Base-by-base conservation (phyloP, 1,140 invertebrate species). In the Drosophila sp. region DNA sequence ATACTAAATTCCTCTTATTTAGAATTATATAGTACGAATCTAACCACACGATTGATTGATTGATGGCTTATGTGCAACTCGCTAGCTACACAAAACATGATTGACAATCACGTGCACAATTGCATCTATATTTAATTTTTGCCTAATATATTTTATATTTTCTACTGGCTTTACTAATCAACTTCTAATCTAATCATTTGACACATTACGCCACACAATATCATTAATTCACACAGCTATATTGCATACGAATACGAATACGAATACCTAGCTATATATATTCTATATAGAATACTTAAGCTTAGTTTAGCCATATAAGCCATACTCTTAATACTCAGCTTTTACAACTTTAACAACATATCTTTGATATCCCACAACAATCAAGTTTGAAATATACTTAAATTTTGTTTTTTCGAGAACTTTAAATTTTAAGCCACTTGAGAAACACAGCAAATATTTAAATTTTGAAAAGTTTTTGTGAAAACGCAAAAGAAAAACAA, bases 271-370 rank as follows among this genome's bases (percentile, higher is more conserved):
- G 62, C 64, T 61, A 63, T 73, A 64, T 29, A 56, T 50, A 40
- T 16, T 51, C 6, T 61, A 51, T 62, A 45, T 21, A n/a, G n/a
- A n/a, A 21, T 46, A 69, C 56, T 71, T 83, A 84, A 83, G 71
- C 72, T 29, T 76, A 82, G 80, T 62, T 54, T 79, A 83, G 80
- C 75, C 56, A 74, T 58, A 57, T 74, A 83, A 72, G 71, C 50
- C 21, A 83, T 57, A 77, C 51, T 54, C 50, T 41, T 34, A 66
- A 29, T 80, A 13, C 51, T 69, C 58, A 58, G 67, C 67, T 56
- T 50, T 32, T 64, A 72, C 16, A 73, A 56, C 50, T 69, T 59
- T 54, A 62, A 43, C 38, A 59, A 82, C 61, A 74, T 81, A 69
- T 77, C 45, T 80, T 72, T 80, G 77, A 76, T 67, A 71, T 51